Evolutionary conservation across 2,888 invertebrate genomes (phyloP).

Genomic region (Vannuccia rotundouncinata): DNA sequence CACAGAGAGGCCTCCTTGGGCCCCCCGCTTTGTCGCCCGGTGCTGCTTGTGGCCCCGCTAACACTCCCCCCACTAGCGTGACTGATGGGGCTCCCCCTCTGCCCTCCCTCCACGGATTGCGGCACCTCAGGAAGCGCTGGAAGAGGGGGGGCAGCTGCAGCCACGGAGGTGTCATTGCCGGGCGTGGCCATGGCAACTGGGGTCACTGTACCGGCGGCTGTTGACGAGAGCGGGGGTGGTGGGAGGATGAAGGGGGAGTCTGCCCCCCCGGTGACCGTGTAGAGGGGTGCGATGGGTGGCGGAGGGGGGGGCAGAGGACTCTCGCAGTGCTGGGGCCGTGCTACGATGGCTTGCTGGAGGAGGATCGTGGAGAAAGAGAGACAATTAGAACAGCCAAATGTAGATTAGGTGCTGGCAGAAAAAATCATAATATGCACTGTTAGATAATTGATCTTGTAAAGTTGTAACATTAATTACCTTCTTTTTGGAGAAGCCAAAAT

Average conservation of each 20-base stretch:
- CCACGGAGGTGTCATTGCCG: background rate
- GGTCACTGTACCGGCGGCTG: background rate
- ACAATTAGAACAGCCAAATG: too few relatives aligned
- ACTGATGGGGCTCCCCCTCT: background rate
- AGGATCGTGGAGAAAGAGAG: background rate
- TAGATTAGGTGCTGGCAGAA: too few relatives aligned
- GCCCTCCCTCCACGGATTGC: background rate
- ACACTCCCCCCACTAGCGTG: background rate
- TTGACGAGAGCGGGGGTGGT: background rate
- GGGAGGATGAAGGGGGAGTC: constrained; percentile 14
- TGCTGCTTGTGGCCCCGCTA: background rate
- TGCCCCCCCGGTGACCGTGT: background rate
- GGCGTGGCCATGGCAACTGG: background rate
- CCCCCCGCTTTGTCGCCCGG: background rate
- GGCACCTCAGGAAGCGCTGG: background rate
- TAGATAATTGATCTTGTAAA: too few relatives aligned
- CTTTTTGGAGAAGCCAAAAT: too few relatives aligned
- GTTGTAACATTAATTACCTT: too few relatives aligned
- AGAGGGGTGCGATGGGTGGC: constrained; percentile 12
- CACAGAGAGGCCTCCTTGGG: constrained; percentile 42
- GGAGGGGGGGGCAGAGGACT: constrained; percentile 33
- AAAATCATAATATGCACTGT: too few relatives aligned
- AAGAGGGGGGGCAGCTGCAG: background rate
- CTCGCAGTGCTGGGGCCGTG: background rate
- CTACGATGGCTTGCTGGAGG: background rate